Evolutionary conservation across 2,888 invertebrate genomes (phyloP), one percentile per base, ranked within the genome.

Genomic region (Osedax frankpressi): DNA sequence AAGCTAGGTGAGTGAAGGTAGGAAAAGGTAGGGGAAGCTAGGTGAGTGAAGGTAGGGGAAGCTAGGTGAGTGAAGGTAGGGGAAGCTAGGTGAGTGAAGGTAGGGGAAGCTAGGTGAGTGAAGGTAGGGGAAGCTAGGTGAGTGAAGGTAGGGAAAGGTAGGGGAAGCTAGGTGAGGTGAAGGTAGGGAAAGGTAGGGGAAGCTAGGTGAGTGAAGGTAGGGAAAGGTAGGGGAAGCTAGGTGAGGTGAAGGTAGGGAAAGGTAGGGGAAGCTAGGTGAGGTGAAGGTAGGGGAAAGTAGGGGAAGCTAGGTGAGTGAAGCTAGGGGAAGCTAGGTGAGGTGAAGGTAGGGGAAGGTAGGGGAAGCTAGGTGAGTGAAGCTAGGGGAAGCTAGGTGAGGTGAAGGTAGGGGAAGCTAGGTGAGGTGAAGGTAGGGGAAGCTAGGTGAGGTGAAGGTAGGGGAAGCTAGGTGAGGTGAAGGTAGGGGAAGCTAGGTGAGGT

Each of bases 1-100:
- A 44, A 44, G 44, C 11, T 11, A 19, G 44, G 19, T 6, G 44
- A 44, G 44, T 11, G 44, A 19, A 44, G 44, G 44, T 11, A 11
- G 44, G 19, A 19, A 19, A 44, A 19, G 44, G 19, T 11, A 11
- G 19, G 44, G 44, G 19, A 44, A 44, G 44, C n/a, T n/a, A n/a
- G n/a, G n/a, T n/a, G n/a, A n/a, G n/a, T n/a, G n/a, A n/a, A n/a
- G n/a, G n/a, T n/a, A n/a, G n/a, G n/a, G n/a, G n/a, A n/a, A n/a
- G n/a, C n/a, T n/a, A n/a, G n/a, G n/a, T 91, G 80, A 98, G 97
- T 86, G 97, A 97, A 1, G 97, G 97, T 92, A 92, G 82, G 44
- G 19, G 44, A 6, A 44, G 44, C 11, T 11, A 19, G 44, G 19
- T 6, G 44, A 44, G 44, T 6, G 19, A 19, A 19, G n/a, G n/a